These are phyloP conservation scores for Tiphia femorata DNA, from an alignment of 2,888 invertebrate genomes.

Conservation along the genomic window DNA sequence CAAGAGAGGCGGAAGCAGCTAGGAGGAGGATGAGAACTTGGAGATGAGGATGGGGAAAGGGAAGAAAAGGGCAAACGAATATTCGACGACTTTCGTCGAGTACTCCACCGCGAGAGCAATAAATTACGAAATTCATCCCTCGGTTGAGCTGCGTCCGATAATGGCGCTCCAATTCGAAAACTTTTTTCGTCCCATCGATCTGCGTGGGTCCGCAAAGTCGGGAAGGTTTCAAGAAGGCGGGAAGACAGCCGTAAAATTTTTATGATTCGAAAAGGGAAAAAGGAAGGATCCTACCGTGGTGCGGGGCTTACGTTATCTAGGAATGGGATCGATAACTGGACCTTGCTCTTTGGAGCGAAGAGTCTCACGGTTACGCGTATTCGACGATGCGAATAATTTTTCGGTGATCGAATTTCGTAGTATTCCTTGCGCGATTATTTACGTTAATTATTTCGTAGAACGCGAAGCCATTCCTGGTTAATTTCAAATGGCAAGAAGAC, in stretches of 20 bases:
- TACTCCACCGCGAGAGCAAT: constrained; percentile 28
- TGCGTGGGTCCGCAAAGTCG: constrained; percentile 2
- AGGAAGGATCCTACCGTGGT: background rate
- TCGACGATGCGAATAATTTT: too few relatives aligned
- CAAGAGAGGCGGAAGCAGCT: constrained; percentile 8
- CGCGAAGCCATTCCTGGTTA: too few relatives aligned
- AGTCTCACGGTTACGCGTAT: too few relatives aligned
- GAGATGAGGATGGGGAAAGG: constrained; percentile 13
- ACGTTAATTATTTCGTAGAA: too few relatives aligned
- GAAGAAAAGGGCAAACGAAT: constrained; percentile 2
- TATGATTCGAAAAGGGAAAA: constrained; percentile 5
- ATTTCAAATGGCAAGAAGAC: too few relatives aligned
- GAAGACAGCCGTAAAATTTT: constrained; percentile 25
- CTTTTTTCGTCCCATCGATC: constrained; percentile 18
- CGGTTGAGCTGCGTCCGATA: constrained; percentile 33
- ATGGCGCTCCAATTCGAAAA: constrained; percentile 35
- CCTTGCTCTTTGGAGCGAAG: too few relatives aligned
- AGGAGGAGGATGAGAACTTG: background rate
- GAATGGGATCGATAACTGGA: too few relatives aligned
- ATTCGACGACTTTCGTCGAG: constrained; percentile 15
- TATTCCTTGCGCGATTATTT: too few relatives aligned
- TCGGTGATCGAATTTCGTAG: too few relatives aligned
- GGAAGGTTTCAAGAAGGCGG: constrained; percentile 3
- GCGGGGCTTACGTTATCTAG: too few relatives aligned
- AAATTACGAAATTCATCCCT: constrained; percentile 53